Percentiles rank a stretch among this genome's conserved stretches.
Evolutionary conservation across 2,797 vertebrate genomes (phyloP).

Genomic region (Gallinago stenura): DNA sequence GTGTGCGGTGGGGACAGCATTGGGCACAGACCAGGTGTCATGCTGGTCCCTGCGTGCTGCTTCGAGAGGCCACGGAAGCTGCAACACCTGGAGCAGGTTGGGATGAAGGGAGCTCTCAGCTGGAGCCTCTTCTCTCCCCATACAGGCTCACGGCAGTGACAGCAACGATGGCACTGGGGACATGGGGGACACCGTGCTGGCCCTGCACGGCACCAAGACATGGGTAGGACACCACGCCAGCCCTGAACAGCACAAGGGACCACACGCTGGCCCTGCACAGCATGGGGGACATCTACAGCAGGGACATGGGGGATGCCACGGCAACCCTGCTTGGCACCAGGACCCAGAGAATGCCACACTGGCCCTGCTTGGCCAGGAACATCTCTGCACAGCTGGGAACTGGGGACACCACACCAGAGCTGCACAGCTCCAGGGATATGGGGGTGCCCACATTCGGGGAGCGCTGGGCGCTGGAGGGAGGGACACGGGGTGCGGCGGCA

Average conservation of each 20-base stretch:
- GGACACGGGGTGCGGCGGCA: fast-evolving
- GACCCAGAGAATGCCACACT: fast-evolving
- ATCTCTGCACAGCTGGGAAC: background rate
- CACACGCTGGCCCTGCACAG: background rate
- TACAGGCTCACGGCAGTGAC: background rate
- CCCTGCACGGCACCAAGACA: background rate
- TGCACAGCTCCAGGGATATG: background rate
- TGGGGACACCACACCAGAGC: background rate
- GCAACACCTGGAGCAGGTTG: background rate
- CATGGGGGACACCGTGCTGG: fast-evolving
- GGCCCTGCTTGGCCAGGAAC: background rate
- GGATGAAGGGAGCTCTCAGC: background rate
- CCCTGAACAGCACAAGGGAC: background rate
- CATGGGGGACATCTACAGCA: fast-evolving
- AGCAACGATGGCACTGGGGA: background rate
- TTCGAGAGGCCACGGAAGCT: fast-evolving
- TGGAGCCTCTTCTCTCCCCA: background rate
- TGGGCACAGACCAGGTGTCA: fast-evolving
- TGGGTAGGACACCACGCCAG: background rate
- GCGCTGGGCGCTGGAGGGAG: fast-evolving
- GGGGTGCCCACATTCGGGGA: fast-evolving
- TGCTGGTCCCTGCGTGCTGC: fast-evolving
- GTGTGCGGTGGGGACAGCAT: background rate
- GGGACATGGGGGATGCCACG: fast-evolving
- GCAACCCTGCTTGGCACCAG: background rate